Evolutionary conservation across 2,888 invertebrate species (phyloP).

Genomic region (Plagodis dolabraria): DNA sequence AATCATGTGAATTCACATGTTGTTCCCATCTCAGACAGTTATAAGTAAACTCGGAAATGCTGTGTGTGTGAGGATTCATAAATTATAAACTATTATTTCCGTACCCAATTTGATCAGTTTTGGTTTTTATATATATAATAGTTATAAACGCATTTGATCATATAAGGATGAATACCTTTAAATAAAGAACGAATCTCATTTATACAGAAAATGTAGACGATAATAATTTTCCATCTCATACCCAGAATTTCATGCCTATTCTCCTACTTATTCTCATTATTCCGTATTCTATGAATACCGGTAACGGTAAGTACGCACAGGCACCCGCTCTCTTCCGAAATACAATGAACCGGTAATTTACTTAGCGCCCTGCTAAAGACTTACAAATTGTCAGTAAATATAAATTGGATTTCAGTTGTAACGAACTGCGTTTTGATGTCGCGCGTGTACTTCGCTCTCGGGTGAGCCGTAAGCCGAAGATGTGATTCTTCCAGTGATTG

Average conservation of each 20-base stretch:
- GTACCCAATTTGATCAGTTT: too few species aligned
- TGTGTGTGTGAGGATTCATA: too few species aligned
- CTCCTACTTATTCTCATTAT: neutral
- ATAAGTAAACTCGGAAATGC: too few species aligned
- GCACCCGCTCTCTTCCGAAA: slow-evolving; percentile 8
- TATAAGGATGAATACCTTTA: neutral
- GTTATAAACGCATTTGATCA: too few species aligned
- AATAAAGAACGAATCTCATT: neutral
- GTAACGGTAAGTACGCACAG: neutral
- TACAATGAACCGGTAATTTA: slow-evolving; percentile 33
- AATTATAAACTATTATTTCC: too few species aligned
- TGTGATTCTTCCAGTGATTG: slow-evolving; percentile 16
- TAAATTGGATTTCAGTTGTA: slow-evolving; percentile 29
- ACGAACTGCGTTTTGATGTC: slow-evolving; percentile 19
- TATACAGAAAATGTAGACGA: neutral
- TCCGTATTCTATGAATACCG: neutral
- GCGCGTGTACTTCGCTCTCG: slow-evolving; percentile 10
- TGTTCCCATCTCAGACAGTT: too few species aligned
- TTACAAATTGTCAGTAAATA: slow-evolving; percentile 38
- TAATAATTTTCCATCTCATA: neutral
- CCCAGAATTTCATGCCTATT: neutral
- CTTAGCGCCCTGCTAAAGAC: slow-evolving; percentile 27
- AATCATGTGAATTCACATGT: too few species aligned
- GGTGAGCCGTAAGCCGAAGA: slow-evolving; percentile 8
- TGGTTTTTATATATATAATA: too few species aligned